A percentile compares a stretch with the other conserved stretches of the same genome.
phyloP scores from a whole-genome alignment of 2,888 invertebrate species.

The Scaptomyza polygonia region DNA sequence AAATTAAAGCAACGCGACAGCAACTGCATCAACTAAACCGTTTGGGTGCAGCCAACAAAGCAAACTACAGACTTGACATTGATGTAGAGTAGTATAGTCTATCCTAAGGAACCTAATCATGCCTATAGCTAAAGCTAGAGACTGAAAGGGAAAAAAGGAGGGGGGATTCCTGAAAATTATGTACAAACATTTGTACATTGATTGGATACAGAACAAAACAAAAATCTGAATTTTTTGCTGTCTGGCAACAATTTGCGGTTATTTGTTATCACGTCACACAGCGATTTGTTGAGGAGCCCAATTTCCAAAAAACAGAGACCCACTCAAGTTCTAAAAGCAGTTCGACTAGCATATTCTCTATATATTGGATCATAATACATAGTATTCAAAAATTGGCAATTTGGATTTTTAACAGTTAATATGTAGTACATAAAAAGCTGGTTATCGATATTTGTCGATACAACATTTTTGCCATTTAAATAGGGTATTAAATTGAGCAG shows the following conservation, averaged over 20 bases:
- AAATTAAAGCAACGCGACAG: not conserved
- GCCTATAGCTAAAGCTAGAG: conserved; percentile 1
- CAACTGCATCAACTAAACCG: conserved; percentile 41
- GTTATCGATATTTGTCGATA: not conserved
- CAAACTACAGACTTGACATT: conserved; percentile 66
- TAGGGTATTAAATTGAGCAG: conserved; percentile 14
- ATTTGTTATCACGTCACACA: conserved; percentile 82
- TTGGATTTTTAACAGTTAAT: too few relatives aligned
- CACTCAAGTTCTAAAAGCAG: not conserved
- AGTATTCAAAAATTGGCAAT: too few relatives aligned
- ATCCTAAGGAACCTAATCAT: conserved; percentile 18
- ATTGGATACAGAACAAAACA: conserved; percentile 53
- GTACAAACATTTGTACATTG: conserved; percentile 63
- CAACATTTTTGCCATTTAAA: not conserved
- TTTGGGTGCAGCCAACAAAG: conserved; percentile 54
- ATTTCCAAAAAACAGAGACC: not conserved
- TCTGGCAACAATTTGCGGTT: conserved; percentile 68
- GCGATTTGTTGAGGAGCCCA: conserved; percentile 69
- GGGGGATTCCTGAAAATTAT: conserved; percentile 34
- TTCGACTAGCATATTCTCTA: conserved; percentile 12
- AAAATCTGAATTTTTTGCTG: conserved; percentile 42
- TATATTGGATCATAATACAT: not conserved
- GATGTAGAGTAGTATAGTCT: conserved; percentile 48
- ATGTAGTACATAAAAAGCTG: too few relatives aligned
- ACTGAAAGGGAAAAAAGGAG: too few relatives aligned